A percentile compares a stretch with the other conserved stretches of the same genome.
These are phyloP conservation scores for Apodemus speciosus DNA, from an alignment of 2,113 vertebrate genomes.

Conservation along the genomic window DNA sequence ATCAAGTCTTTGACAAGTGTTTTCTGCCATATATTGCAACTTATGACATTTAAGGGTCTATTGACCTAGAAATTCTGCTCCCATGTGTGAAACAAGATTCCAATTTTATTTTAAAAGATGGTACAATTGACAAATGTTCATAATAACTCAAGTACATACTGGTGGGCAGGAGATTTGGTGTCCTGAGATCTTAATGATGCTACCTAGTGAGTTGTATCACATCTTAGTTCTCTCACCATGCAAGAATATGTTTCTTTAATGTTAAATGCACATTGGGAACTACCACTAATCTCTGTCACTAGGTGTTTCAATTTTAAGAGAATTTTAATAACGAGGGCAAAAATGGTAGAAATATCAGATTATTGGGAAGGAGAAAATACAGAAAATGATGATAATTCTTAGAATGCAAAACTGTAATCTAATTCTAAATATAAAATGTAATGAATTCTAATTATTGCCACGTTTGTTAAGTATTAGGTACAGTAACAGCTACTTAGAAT, in stretches of 20 bases:
- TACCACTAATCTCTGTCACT: not conserved
- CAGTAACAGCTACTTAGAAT: not conserved
- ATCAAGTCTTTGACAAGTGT: slow-evolving; percentile 80
- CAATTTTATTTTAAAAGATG: slow-evolving; percentile 77
- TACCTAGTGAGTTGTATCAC: not conserved
- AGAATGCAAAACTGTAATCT: not conserved
- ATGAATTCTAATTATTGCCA: not conserved
- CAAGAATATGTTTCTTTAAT: not conserved
- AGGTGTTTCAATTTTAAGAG: slow-evolving; percentile 27
- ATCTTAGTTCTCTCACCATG: not conserved
- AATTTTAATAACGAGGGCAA: not conserved
- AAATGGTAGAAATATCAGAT: not conserved
- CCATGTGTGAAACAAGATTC: slow-evolving; percentile 74
- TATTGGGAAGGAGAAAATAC: not conserved
- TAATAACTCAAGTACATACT: slow-evolving; percentile 74
- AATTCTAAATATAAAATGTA: not conserved
- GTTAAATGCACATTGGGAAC: not conserved
- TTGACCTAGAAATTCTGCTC: slow-evolving; percentile 73
- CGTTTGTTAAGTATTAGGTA: not conserved
- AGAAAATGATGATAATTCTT: not conserved
- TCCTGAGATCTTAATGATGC: slow-evolving; percentile 36
- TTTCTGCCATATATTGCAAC: slow-evolving; percentile 76
- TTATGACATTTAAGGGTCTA: slow-evolving; percentile 69
- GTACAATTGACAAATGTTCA: slow-evolving; percentile 79
- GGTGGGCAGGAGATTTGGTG: slow-evolving; percentile 54